phyloP scores from a whole-genome alignment of 53 echinoderm and acorn worm genomes.

The Actinopyga echinites region DNA sequence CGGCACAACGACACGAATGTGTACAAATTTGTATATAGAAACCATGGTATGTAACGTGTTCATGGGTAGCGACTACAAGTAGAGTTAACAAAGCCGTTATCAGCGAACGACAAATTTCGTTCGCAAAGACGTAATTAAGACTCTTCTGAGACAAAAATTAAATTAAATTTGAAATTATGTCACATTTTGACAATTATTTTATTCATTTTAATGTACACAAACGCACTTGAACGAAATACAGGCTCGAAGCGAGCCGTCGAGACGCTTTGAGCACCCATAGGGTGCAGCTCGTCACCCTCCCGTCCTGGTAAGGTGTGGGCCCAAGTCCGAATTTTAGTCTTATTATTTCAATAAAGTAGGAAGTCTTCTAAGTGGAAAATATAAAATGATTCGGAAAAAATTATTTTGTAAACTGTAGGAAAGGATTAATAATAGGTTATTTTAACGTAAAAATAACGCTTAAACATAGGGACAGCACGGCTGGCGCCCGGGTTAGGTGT shows the following conservation, averaged over 20 bases:
- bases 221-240: background rate
- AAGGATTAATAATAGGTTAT: conserved; percentile 30
- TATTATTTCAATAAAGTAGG: conserved; percentile 30
- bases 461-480: conserved; percentile 21
- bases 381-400: conserved; percentile 39
- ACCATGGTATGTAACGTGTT: no score
- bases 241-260: background rate
- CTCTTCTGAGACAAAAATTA: no score
- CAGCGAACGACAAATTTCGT: no score
- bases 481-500: conserved; percentile 19
- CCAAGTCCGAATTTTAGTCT: conserved; percentile 13
- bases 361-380: conserved; percentile 41
- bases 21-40: no score
- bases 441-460: conserved; percentile 34
- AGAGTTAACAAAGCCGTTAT: no score
- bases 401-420: conserved; percentile 22
- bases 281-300: conserved; percentile 49
- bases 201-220: background rate
- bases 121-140: no score
- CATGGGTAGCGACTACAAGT: no score
- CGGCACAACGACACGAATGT: no score
- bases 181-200: no score
- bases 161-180: no score
- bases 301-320: conserved; percentile 16
- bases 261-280: background rate